Evolutionary conservation across 2,797 vertebrate genomes (phyloP), one percentile per base, ranked within the genome.

Genomic region (Capromys pilorides): DNA sequence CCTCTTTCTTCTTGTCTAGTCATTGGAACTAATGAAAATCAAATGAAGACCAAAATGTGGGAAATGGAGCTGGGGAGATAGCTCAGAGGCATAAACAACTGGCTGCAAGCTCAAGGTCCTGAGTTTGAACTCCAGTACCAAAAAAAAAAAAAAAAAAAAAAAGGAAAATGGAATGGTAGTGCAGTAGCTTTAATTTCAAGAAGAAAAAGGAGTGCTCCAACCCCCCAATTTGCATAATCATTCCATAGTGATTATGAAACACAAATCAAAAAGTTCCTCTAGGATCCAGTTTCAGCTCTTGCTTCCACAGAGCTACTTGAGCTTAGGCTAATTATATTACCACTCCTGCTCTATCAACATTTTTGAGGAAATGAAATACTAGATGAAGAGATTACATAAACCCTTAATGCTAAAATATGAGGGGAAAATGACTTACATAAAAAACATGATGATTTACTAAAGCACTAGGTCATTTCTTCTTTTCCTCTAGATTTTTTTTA

Each of bases 21-120:
- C 24, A 24, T 93, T 62, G 61, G 64, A 94, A 92, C n/a, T 90
- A 96, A 88, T 62, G 24, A 33, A 61, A 94, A 83, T 80, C 19
- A 92, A 78, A 86, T 67, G n/a, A 84, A 6, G 31, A 61, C 18
- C 4, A 14, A 18, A 90, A 87, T 59, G 33, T 45, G 28, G 85
- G 31, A 90, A 87, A 79, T n/a, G 33, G 18, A 89, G 86, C 54
- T 16, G 54, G 54, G 54, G 54, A 57, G 16, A 57, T 57, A 57
- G 54, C 54, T 19, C 54, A 57, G 54, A 14, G 16, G 16, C 54
- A 57, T 14, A 57, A 57, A 14, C 16, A 14, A 4, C 51, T 57
- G 54, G 14, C 54, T 57, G 54, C 54, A 57, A 57, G 54, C 54
- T 2, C 16, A 57, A 19, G 54, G 16, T 57, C 54, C 54, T 57